phyloP scores from a whole-genome alignment of 2,113 vertebrate species.

The Chamaea fasciata region DNA sequence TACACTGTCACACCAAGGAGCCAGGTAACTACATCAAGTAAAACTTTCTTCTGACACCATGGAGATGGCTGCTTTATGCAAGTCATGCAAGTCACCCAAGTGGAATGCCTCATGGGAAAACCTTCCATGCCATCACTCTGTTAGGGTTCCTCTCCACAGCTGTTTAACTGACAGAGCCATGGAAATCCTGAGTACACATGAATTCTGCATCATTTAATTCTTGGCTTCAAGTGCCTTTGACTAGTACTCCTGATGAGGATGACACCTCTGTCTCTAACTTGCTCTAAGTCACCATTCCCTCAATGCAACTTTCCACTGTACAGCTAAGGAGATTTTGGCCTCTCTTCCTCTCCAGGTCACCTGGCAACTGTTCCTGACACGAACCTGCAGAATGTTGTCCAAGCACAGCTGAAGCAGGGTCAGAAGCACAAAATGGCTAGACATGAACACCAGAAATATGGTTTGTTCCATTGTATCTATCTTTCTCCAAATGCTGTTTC shows the following conservation, averaged over 20 bases:
- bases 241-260: background rate
- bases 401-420: background rate
- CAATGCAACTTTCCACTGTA: background rate
- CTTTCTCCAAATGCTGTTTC: background rate
- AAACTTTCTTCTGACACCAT: background rate
- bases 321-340: background rate
- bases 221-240: background rate
- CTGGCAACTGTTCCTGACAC: background rate
- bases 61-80: background rate
- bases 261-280: background rate
- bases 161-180: background rate
- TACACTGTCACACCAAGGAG: background rate
- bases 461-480: background rate
- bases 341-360: background rate
- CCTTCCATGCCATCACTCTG: background rate
- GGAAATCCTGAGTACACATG: background rate
- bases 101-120: background rate
- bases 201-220: background rate
- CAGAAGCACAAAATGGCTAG: background rate
- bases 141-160: background rate
- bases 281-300: background rate
- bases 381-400: background rate
- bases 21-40: background rate
- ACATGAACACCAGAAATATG: background rate
- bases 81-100: background rate